A percentile compares a stretch with the other conserved stretches of the same genome.
These are phyloP conservation scores for Esox lucius DNA, from an alignment of 2,797 vertebrate species.

Conservation along the genomic window DNA sequence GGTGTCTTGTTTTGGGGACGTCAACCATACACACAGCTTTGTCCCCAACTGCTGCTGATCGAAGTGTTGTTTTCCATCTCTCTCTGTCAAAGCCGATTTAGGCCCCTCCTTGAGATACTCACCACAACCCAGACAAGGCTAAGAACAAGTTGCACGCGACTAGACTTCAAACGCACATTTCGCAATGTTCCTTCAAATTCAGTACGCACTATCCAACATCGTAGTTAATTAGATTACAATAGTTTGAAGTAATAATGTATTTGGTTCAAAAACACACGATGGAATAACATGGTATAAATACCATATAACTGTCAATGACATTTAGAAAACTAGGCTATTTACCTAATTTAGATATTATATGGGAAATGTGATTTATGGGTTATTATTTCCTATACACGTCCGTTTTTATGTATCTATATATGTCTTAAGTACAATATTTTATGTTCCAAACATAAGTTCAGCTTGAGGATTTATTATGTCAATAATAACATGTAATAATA, in stretches of 20 bases:
- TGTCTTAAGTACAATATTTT: not conserved
- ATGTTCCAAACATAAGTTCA: not conserved
- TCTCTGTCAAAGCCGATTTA: constrained; percentile 17
- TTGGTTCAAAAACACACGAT: not conserved
- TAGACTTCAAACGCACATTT: constrained; percentile 13
- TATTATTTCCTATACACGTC: not conserved
- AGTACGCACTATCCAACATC: not conserved
- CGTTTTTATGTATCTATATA: not conserved
- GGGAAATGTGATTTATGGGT: not conserved
- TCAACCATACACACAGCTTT: constrained; percentile 26
- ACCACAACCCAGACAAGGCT: constrained; percentile 8
- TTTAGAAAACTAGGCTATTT: not conserved
- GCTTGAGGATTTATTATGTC: not conserved
- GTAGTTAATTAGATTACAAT: not conserved
- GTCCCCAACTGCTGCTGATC: constrained; percentile 31
- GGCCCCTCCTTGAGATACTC: constrained; percentile 15
- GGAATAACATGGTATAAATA: not conserved
- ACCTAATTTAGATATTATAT: not conserved
- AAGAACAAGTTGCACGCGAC: constrained; percentile 8
- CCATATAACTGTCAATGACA: not conserved
- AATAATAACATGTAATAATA: not conserved
- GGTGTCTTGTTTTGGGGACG: constrained; percentile 17
- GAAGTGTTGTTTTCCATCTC: constrained; percentile 35
- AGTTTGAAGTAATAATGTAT: not conserved
- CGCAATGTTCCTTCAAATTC: constrained; percentile 11